Evolutionary conservation across 2,113 vertebrate genomes (phyloP).

Genomic region (Tetraodon nigroviridis): DNA sequence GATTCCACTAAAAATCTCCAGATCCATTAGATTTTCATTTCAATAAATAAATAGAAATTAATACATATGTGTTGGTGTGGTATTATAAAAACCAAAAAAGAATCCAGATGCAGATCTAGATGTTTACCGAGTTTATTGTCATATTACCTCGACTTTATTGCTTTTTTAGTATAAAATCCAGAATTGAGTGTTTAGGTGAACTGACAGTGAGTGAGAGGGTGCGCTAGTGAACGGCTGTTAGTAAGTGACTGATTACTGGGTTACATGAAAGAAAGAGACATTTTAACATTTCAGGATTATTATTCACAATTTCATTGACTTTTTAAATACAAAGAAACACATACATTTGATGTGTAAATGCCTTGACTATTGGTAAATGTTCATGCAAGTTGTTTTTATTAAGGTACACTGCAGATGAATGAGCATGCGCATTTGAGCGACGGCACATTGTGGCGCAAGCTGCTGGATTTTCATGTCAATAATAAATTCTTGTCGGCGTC

Average conservation of each 20-base stretch:
- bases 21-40: background rate
- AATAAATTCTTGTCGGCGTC: constrained; percentile 61
- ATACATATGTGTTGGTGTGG: no score
- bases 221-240: constrained; percentile 53
- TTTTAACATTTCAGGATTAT: constrained; percentile 52
- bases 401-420: constrained; percentile 42
- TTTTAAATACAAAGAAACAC: constrained; percentile 42
- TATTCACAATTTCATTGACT: constrained; percentile 40
- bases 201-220: constrained; percentile 23
- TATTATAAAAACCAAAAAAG: background rate
- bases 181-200: constrained; percentile 3
- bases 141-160: background rate
- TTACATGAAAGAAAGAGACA: constrained; percentile 60
- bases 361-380: constrained; percentile 17
- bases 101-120: background rate
- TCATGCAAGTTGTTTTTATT: constrained; percentile 53
- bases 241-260: constrained; percentile 26
- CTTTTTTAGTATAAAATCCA: background rate
- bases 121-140: background rate
- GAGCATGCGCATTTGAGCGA: constrained; percentile 19
- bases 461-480: constrained; percentile 36
- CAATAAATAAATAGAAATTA: background rate
- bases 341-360: constrained; percentile 33
- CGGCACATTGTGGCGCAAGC: constrained; percentile 24
- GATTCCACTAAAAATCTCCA: background rate